phyloP scores from a whole-genome alignment of 1,140 invertebrate species.

The Tribolium madens region DNA sequence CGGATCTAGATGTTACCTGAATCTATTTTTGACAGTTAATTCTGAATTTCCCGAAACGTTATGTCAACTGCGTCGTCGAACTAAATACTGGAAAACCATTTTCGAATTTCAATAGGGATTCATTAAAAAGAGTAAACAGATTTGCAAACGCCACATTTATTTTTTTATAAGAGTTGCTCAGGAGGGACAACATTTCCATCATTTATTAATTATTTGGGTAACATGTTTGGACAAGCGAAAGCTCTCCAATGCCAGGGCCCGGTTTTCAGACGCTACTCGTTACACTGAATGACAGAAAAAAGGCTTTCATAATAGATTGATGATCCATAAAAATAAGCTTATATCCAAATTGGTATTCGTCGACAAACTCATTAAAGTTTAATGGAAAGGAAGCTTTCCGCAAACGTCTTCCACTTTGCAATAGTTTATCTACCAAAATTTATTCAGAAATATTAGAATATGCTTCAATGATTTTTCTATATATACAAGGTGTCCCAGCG shows the following conservation, averaged over 20 bases:
- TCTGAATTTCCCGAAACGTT: background rate
- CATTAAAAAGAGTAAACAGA: conserved; percentile 19
- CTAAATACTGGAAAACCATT: conserved; percentile 5
- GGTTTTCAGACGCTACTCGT: background rate
- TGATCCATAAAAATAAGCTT: conserved; percentile 14
- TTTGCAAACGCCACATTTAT: background rate
- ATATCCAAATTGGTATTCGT: background rate
- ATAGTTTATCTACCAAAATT: no score
- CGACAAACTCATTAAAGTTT: background rate
- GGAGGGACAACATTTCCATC: background rate
- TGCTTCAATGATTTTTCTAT: no score
- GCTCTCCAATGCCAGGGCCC: background rate
- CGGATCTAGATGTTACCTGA: conserved; percentile 4
- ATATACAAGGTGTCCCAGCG: no score
- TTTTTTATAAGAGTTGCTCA: background rate
- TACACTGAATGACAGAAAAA: background rate
- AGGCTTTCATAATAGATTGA: conserved; percentile 13
- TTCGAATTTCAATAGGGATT: conserved; percentile 1
- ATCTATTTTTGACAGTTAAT: conserved; percentile 14
- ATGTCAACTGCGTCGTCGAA: background rate
- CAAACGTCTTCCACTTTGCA: no score
- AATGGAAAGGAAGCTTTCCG: background rate
- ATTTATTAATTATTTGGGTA: conserved; percentile 20
- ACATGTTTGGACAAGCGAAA: conserved; percentile 12
- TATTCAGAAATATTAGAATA: no score